A percentile compares a stretch with the other conserved stretches of the same genome.
Evolutionary conservation across 2,797 vertebrate genomes (phyloP).

Genomic region (Hephaestus fuliginosus): DNA sequence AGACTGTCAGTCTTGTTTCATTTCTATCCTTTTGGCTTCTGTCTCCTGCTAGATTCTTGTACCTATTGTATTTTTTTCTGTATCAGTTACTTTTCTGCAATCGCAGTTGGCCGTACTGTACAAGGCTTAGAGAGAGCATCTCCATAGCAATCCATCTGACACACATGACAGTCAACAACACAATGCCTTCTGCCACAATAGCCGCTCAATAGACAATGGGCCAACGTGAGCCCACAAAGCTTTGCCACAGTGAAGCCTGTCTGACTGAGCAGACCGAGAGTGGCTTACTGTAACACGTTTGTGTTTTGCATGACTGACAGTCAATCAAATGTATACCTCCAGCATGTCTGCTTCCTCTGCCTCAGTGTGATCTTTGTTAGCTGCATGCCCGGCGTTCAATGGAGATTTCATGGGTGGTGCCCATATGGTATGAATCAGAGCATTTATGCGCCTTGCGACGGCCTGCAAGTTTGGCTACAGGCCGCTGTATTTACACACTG

Average conservation of each 20-base stretch:
- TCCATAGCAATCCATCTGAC: slow-evolving; percentile 61
- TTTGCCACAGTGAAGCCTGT: slow-evolving; percentile 36
- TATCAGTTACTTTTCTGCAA: slow-evolving; percentile 21
- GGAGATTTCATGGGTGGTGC: slow-evolving; percentile 35
- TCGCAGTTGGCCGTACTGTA: slow-evolving; percentile 14
- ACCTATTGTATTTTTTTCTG: not conserved
- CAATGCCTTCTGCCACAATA: slow-evolving; percentile 56
- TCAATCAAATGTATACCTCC: slow-evolving; percentile 39
- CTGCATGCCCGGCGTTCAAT: slow-evolving; percentile 1
- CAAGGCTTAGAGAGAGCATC: slow-evolving; percentile 29
- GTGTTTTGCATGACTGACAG: slow-evolving; percentile 41
- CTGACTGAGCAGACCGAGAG: slow-evolving; percentile 25
- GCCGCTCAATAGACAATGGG: slow-evolving; percentile 58
- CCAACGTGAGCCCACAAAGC: slow-evolving; percentile 52
- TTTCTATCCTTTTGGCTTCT: slow-evolving; percentile 1
- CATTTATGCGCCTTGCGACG: slow-evolving; percentile 49
- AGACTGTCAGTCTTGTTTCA: not conserved
- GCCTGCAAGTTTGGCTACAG: slow-evolving; percentile 35
- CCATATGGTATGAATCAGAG: slow-evolving; percentile 63
- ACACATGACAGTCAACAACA: slow-evolving; percentile 54
- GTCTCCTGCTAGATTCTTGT: not conserved
- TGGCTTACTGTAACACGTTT: slow-evolving; percentile 52
- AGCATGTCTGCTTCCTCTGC: slow-evolving; percentile 4
- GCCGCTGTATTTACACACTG: slow-evolving; percentile 61
- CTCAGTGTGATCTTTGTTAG: slow-evolving; percentile 26